Evolutionary conservation across 2,888 invertebrate species (phyloP).

Genomic region (Opisthograptis luteolata): DNA sequence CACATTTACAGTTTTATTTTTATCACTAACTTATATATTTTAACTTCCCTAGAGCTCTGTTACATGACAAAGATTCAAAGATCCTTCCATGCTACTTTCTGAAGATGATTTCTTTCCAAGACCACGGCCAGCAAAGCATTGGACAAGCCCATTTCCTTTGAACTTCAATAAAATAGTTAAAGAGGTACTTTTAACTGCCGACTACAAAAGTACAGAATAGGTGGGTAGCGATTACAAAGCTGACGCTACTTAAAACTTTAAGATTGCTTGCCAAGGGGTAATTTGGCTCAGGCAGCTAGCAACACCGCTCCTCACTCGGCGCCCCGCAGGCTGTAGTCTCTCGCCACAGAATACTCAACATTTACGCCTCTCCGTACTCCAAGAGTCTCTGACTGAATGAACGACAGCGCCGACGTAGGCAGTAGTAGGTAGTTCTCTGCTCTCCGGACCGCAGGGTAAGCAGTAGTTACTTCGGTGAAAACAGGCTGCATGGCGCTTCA

Average conservation of each 20-base stretch:
- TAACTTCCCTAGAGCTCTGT: too few relatives aligned
- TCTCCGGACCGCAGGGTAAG: background rate
- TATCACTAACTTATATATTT: too few relatives aligned
- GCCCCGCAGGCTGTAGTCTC: constrained; percentile 19
- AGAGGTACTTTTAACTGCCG: background rate
- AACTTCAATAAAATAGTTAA: too few relatives aligned
- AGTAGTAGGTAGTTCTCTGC: constrained; percentile 13
- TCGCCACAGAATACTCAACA: constrained; percentile 10
- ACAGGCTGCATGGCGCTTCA: constrained; percentile 15
- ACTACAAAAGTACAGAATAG: background rate
- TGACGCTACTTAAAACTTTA: constrained; percentile 17
- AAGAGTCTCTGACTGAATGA: constrained; percentile 40
- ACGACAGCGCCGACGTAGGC: constrained; percentile 29
- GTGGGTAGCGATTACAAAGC: background rate
- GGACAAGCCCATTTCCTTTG: too few relatives aligned
- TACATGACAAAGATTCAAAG: too few relatives aligned
- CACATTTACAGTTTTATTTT: too few relatives aligned
- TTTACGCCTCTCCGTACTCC: constrained; percentile 31
- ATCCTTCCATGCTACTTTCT: too few relatives aligned
- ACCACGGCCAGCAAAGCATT: too few relatives aligned
- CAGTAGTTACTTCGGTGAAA: background rate
- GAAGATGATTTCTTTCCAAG: too few relatives aligned
- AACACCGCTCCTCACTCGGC: constrained; percentile 19
- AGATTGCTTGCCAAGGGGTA: constrained; percentile 15
- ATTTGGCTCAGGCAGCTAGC: constrained; percentile 19